phyloP scores from a whole-genome alignment of 2,797 vertebrate species.

The Adrianichthys oophorus region DNA sequence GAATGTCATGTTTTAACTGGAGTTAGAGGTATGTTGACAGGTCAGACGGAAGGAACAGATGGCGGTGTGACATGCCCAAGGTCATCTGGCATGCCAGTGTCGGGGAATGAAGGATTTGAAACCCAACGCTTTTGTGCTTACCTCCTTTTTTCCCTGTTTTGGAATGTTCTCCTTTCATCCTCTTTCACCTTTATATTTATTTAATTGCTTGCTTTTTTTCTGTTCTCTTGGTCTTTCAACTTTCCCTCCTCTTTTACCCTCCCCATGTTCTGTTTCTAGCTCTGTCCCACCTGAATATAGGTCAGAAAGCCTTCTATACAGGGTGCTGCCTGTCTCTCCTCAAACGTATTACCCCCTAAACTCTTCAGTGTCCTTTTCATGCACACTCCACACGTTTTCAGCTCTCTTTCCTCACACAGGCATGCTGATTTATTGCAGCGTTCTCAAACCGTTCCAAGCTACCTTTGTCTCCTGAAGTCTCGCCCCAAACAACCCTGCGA shows the following conservation, averaged over 20 bases:
- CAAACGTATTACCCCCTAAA: constrained; percentile 68
- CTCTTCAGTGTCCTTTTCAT: constrained; percentile 41
- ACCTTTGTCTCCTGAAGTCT: constrained; percentile 67
- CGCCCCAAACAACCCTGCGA: constrained; percentile 61
- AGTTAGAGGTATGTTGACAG: constrained; percentile 79
- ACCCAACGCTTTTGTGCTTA: constrained; percentile 64
- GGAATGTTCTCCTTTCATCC: constrained; percentile 29
- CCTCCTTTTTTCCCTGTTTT: constrained; percentile 43
- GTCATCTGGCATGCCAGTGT: constrained; percentile 79
- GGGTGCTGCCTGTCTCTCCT: constrained; percentile 70
- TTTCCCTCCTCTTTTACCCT: constrained; percentile 26
- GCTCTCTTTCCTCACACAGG: constrained; percentile 17
- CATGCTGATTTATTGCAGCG: constrained; percentile 35
- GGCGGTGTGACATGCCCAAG: constrained; percentile 81
- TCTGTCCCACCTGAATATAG: constrained; percentile 64
- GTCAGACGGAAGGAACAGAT: constrained; percentile 82
- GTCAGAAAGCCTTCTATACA: constrained; percentile 69
- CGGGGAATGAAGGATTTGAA: constrained; percentile 73
- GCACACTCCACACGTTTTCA: constrained; percentile 17
- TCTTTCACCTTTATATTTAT: constrained; percentile 39
- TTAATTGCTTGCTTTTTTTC: constrained; percentile 30
- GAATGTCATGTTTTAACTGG: constrained; percentile 77
- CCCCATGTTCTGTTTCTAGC: constrained; percentile 47
- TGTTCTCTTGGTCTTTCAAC: constrained; percentile 18
- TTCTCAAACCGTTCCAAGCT: constrained; percentile 59